Evolutionary conservation across 2,113 vertebrate species (phyloP).

Genomic region (Struthidea cinerea): DNA sequence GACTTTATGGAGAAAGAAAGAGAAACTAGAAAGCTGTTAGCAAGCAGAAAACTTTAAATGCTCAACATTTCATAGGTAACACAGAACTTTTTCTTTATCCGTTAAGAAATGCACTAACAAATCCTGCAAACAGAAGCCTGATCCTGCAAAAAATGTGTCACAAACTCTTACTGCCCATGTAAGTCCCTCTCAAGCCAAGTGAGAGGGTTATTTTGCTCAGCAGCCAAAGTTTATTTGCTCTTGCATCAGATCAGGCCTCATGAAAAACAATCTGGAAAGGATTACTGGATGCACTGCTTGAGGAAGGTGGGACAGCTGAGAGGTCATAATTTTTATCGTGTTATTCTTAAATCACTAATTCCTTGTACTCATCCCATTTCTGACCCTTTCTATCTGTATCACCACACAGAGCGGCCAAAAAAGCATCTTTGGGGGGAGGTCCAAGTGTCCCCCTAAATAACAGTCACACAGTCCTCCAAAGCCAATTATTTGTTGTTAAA

Average conservation of each 20-base stretch:
- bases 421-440: too few species aligned
- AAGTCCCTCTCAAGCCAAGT: background rate
- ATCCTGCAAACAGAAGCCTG: background rate
- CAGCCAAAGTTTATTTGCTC: background rate
- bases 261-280: background rate
- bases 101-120: background rate
- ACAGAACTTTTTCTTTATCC: background rate
- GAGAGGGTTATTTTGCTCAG: background rate
- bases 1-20: background rate
- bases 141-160: background rate
- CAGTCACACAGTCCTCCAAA: background rate
- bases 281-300: background rate
- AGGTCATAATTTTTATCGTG: background rate
- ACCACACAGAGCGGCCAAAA: background rate
- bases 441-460: background rate
- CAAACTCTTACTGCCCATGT: background rate
- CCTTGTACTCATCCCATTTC: background rate
- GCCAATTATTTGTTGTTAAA: background rate
- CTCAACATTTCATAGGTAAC: background rate
- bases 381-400: background rate
- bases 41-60: background rate
- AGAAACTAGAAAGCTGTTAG: background rate
- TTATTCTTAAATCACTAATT: background rate
- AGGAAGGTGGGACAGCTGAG: background rate
- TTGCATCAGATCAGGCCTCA: background rate